These are phyloP conservation scores for Leptobrachium ailaonicum DNA, from an alignment of 2,113 vertebrate genomes.

Conservation along the genomic window DNA sequence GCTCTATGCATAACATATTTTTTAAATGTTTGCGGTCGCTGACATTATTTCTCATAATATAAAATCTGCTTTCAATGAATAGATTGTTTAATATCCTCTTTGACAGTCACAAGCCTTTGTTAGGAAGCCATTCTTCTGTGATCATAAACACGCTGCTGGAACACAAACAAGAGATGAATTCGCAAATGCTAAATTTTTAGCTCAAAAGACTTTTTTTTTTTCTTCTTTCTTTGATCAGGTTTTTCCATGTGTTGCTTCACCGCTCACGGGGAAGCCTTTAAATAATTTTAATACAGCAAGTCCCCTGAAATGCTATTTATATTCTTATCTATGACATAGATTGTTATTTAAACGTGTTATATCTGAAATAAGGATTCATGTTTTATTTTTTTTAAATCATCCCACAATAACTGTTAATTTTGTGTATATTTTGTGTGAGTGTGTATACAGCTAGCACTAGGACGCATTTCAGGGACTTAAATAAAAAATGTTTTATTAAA, in stretches of 20 bases:
- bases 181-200: slow-evolving; percentile 19
- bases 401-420: too few species aligned
- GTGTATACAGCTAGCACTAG: too few species aligned
- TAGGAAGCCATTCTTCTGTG: slow-evolving; percentile 30
- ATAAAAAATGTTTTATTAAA: too few species aligned
- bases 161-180: slow-evolving; percentile 28
- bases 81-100: slow-evolving; percentile 28
- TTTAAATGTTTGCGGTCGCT: slow-evolving; percentile 23
- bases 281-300: slow-evolving; percentile 1
- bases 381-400: too few species aligned
- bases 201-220: slow-evolving; percentile 32
- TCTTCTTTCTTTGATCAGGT: slow-evolving; percentile 22
- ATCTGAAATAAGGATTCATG: too few species aligned
- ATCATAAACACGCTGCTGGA: slow-evolving; percentile 11
- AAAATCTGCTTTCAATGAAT: slow-evolving; percentile 32
- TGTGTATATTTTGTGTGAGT: too few species aligned
- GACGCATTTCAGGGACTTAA: too few species aligned
- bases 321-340: slow-evolving; percentile 14
- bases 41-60: slow-evolving; percentile 5
- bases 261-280: slow-evolving; percentile 27
- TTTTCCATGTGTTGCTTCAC: slow-evolving; percentile 23
- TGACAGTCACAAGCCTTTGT: slow-evolving; percentile 20
- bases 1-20: slow-evolving; percentile 27
- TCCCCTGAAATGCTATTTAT: slow-evolving; percentile 13
- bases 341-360: not conserved